phyloP scores from a whole-genome alignment of 2,888 invertebrate species.

The Stenolophus ochropezus region DNA sequence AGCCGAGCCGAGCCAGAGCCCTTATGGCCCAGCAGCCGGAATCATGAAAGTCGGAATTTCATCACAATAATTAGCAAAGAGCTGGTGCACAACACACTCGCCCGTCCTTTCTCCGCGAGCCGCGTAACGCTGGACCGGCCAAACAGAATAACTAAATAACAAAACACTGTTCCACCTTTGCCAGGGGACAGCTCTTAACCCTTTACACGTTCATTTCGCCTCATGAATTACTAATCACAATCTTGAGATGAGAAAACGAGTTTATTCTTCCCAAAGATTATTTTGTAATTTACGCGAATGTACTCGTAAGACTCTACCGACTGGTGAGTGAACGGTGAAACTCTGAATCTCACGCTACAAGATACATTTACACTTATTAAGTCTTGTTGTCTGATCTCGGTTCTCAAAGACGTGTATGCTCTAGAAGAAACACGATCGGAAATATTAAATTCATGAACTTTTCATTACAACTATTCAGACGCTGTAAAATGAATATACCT shows the following conservation, averaged over 20 bases:
- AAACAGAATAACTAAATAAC: slow-evolving; percentile 57
- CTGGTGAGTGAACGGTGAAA: background rate
- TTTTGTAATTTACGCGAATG: slow-evolving; percentile 56
- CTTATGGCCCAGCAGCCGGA: background rate
- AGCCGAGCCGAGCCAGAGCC: background rate
- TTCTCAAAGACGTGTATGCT: slow-evolving; percentile 4
- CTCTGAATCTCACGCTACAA: background rate
- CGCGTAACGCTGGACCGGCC: slow-evolving; percentile 25
- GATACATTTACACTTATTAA: slow-evolving; percentile 39
- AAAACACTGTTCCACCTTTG: slow-evolving; percentile 47
- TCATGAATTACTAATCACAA: slow-evolving; percentile 56
- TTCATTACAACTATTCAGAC: slow-evolving; percentile 26
- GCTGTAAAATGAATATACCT: slow-evolving; percentile 15
- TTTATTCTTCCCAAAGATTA: slow-evolving; percentile 54
- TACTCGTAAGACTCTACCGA: background rate
- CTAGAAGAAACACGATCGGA: slow-evolving; percentile 21
- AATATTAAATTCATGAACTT: slow-evolving; percentile 42
- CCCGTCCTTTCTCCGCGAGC: background rate
- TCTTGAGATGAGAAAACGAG: slow-evolving; percentile 52
- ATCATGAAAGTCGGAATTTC: slow-evolving; percentile 44
- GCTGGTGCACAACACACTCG: slow-evolving; percentile 34
- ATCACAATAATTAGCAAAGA: slow-evolving; percentile 57
- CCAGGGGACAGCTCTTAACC: slow-evolving; percentile 54
- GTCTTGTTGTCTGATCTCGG: slow-evolving; percentile 6
- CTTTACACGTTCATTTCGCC: slow-evolving; percentile 57